These are phyloP conservation scores for Girardia tigrina DNA, from an alignment of 2,888 invertebrate species.

Conservation along the genomic window DNA sequence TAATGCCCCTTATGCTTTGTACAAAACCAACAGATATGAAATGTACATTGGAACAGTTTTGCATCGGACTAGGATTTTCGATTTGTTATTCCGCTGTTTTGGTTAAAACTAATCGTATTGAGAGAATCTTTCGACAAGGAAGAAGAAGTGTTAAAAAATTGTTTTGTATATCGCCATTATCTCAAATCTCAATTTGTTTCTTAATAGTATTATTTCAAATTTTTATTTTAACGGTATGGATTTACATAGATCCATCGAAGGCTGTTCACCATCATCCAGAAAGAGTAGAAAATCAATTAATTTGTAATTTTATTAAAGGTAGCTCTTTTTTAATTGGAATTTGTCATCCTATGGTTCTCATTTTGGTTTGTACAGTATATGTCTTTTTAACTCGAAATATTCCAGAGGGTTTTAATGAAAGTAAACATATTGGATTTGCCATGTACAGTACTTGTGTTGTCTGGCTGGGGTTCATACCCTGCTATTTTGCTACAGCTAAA, in stretches of 20 bases:
- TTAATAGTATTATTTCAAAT: constrained; percentile 47
- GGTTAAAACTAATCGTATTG: constrained; percentile 51
- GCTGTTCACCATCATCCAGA: constrained; percentile 80
- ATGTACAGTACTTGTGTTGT: constrained; percentile 77
- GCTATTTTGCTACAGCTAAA: constrained; percentile 56
- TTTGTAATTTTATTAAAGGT: constrained; percentile 65
- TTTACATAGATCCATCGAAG: constrained; percentile 72
- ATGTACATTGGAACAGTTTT: constrained; percentile 49
- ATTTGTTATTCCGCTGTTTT: constrained; percentile 51
- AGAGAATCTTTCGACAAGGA: constrained; percentile 50
- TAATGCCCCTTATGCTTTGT: constrained; percentile 49
- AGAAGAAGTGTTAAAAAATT: constrained; percentile 50
- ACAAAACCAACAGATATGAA: constrained; percentile 46
- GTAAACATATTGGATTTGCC: constrained; percentile 55
- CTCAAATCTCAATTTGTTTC: constrained; percentile 51
- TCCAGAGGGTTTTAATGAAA: constrained; percentile 52
- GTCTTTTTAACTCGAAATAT: constrained; percentile 51
- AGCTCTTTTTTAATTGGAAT: constrained; percentile 60
- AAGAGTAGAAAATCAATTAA: constrained; percentile 75
- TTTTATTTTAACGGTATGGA: constrained; percentile 76
- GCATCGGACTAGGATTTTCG: constrained; percentile 50
- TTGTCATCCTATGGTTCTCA: constrained; percentile 75
- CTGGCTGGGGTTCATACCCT: constrained; percentile 52
- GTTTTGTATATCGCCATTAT: constrained; percentile 51
- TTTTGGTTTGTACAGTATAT: constrained; percentile 58